phyloP scores from a whole-genome alignment of 2,888 invertebrate species.

The Ormyrus thymus region DNA sequence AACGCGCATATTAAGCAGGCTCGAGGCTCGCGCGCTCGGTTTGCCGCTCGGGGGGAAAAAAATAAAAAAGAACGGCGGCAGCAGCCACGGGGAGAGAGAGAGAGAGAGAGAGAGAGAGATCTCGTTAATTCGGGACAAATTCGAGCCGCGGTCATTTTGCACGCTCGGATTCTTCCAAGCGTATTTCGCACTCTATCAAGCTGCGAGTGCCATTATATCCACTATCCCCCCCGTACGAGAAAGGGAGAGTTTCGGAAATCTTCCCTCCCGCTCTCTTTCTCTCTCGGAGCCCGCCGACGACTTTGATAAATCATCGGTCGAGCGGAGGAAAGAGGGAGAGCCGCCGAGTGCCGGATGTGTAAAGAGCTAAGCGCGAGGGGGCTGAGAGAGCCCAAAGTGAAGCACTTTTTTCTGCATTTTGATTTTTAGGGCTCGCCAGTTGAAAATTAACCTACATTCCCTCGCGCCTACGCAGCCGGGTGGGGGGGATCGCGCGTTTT shows the following conservation, averaged over 20 bases:
- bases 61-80: background rate
- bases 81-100: background rate
- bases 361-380: background rate
- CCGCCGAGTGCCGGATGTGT: slow-evolving; percentile 1
- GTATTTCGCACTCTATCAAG: slow-evolving; percentile 54
- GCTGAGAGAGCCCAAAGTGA: slow-evolving; percentile 32
- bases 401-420: slow-evolving; percentile 42
- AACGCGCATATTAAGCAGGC: slow-evolving; percentile 45
- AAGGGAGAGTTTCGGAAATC: slow-evolving; percentile 43
- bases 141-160: slow-evolving; percentile 45
- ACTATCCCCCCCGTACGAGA: background rate
- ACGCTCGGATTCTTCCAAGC: slow-evolving; percentile 47
- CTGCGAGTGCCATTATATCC: slow-evolving; percentile 45
- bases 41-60: slow-evolving; percentile 20
- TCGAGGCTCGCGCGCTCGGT: slow-evolving; percentile 24
- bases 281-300: slow-evolving; percentile 16
- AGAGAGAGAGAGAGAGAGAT: slow-evolving; percentile 4
- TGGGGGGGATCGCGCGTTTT: background rate
- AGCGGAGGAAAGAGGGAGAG: slow-evolving; percentile 17
- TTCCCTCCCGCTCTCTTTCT: slow-evolving; percentile 8
- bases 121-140: slow-evolving; percentile 32
- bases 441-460: slow-evolving; percentile 53
- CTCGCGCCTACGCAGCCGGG: background rate
- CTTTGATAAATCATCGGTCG: slow-evolving; percentile 53
- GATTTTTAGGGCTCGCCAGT: slow-evolving; percentile 38